Base-by-base conservation (phyloP, 2,888 invertebrate species). In the Hydraecia micacea region DNA sequence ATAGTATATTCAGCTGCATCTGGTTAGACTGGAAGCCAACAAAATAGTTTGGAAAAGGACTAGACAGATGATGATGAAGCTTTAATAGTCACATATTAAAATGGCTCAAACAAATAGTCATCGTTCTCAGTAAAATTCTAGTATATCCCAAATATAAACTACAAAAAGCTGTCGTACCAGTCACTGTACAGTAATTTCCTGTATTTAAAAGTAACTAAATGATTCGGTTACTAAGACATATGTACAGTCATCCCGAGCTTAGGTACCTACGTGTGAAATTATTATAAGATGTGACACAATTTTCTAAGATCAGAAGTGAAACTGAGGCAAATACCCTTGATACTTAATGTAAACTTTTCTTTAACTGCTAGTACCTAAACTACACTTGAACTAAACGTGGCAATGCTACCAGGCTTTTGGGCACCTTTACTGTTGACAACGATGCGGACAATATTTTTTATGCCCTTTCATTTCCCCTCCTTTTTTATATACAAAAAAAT, bases 161-260 rank as follows among this genome's bases (percentile, higher is more conserved):
- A 36, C n/a, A 73, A 75, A 85, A 88, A 67, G 72, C 60, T 66
- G 52, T 28, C 58, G 55, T 21, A 70, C 62, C 67, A 85, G 46
- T 89, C 88, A 88, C 76, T 80, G 77, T 67, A 11, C 36, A 79
- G 80, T 77, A 84, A 88, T 88, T 88, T 88, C 88, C 88, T 89
- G 88, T 80, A 80, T 88, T 71, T 79, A 83, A 83, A 86, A 83
- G 83, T 87, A 85, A 81, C 79, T 72, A 81, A 84, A 80, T 88
- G 82, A 85, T 76, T 83, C 75, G 71, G 70, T 79, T 85, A 83
- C 58, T 69, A 78, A 79, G 25, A 66, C 74, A 71, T 74, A 73
- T 65, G 73, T 81, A 87, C 86, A 84, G 80, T 89, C 88, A 88
- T 80, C 55, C 55, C 1, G 18, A 49, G 63, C 66, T 75, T 82